Conservation (phyloP, 2,888 invertebrate genomes). For the Electrophaes corylata region DNA sequence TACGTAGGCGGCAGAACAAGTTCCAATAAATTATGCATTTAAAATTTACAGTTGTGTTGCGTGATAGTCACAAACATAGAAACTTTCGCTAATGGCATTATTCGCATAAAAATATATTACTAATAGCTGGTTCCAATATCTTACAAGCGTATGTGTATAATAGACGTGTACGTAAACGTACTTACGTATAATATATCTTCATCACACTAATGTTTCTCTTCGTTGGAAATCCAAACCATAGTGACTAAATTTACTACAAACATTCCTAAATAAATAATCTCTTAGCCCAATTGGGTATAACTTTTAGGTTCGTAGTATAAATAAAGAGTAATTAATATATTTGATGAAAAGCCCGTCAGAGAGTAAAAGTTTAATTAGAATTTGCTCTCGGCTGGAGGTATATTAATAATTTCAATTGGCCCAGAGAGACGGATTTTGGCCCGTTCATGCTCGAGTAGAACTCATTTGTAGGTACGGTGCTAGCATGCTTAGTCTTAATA, state of each 20-base stretch:
- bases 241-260: no score
- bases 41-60: no score
- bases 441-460: background rate
- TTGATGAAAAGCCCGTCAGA: conserved; percentile 11
- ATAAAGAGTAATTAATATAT: conserved; percentile 18
- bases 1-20: background rate
- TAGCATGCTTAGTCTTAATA: background rate
- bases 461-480: background rate
- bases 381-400: conserved; percentile 3
- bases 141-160: no score
- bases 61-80: no score
- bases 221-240: no score
- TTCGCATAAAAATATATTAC: no score
- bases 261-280: conserved; percentile 1
- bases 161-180: no score
- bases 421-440: background rate
- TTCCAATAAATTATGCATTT: no score
- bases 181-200: no score
- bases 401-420: conserved; percentile 80
- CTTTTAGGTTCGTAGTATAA: conserved; percentile 1
- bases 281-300: conserved; percentile 6
- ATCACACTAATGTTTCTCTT: no score
- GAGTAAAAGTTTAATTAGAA: conserved; percentile 60
- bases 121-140: no score
- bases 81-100: no score